phyloP scores from a whole-genome alignment of 2,797 vertebrate genomes.

The Aplochiton taeniatus region DNA sequence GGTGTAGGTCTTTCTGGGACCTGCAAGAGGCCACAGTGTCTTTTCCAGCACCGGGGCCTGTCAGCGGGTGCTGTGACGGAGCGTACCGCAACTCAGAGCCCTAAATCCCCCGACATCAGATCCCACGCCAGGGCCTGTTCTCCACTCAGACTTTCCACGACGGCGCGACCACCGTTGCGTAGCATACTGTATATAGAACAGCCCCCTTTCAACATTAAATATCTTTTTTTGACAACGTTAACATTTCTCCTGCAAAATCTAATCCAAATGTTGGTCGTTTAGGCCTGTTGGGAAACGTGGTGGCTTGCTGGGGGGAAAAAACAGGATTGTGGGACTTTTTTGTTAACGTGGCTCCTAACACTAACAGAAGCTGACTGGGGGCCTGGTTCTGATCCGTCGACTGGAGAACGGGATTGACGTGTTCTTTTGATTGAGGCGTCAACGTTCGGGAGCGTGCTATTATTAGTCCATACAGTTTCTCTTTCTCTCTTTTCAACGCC shows the following conservation, averaged over 20 bases:
- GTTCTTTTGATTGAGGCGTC: constrained; percentile 6
- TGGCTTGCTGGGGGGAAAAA: not conserved
- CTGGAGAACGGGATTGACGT: constrained; percentile 1
- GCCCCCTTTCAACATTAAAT: constrained; percentile 17
- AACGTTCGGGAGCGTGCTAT: constrained; percentile 9
- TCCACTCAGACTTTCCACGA: constrained; percentile 12
- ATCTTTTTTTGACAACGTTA: constrained; percentile 18
- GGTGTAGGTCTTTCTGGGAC: constrained; percentile 33
- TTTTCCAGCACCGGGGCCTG: constrained; percentile 16
- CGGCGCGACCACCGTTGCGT: constrained; percentile 13
- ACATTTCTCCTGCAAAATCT: constrained; percentile 11
- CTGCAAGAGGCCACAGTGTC: not conserved
- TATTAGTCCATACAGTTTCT: not conserved
- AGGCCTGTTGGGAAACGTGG: constrained; percentile 5
- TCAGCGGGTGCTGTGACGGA: constrained; percentile 22
- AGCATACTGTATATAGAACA: not conserved
- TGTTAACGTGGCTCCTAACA: not conserved
- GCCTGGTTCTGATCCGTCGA: not conserved
- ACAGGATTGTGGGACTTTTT: not conserved
- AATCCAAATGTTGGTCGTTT: constrained; percentile 25
- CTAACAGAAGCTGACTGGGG: not conserved
- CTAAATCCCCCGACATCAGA: constrained; percentile 20
- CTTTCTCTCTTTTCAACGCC: constrained; percentile 8
- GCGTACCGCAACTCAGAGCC: not conserved
- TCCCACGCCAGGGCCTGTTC: not conserved